These are phyloP conservation scores for Benthosema pterotum DNA, from an alignment of 2,797 vertebrate species.

Conservation along the genomic window DNA sequence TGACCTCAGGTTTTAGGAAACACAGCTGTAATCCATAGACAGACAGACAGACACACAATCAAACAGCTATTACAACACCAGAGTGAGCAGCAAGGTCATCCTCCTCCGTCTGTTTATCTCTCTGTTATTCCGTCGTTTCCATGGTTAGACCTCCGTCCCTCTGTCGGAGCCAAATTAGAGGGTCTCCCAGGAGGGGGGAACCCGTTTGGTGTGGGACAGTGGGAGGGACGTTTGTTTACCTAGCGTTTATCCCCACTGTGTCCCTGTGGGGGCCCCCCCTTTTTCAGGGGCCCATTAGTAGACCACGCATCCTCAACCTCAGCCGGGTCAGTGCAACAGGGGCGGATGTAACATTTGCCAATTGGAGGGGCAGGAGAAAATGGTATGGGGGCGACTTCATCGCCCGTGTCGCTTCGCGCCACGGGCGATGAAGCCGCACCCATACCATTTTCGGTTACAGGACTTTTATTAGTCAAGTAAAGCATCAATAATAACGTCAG, in stretches of 20 bases:
- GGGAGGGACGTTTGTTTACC: slow-evolving; percentile 58
- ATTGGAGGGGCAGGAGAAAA: too few relatives aligned
- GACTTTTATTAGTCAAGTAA: too few relatives aligned
- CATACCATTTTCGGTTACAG: too few relatives aligned
- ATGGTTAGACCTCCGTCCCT: slow-evolving; percentile 25
- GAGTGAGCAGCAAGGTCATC: slow-evolving; percentile 11
- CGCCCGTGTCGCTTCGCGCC: too few relatives aligned
- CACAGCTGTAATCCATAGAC: slow-evolving; percentile 23
- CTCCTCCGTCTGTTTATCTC: slow-evolving; percentile 10
- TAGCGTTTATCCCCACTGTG: slow-evolving; percentile 42
- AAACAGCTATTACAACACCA: slow-evolving; percentile 7
- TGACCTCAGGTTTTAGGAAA: too few relatives aligned
- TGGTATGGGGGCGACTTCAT: too few relatives aligned
- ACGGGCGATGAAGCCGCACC: too few relatives aligned
- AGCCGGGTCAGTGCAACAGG: too few relatives aligned
- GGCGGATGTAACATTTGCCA: too few relatives aligned
- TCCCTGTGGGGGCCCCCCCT: slow-evolving; percentile 10
- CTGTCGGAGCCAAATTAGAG: slow-evolving; percentile 71
- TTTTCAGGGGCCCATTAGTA: slow-evolving; percentile 44
- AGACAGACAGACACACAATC: slow-evolving; percentile 2
- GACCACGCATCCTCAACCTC: slow-evolving; percentile 39
- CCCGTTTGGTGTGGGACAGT: slow-evolving; percentile 68
- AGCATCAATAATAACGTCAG: too few relatives aligned
- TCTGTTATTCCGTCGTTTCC: slow-evolving; percentile 41
- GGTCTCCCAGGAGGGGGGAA: slow-evolving; percentile 36